phyloP scores from a whole-genome alignment of 2,888 invertebrate genomes.

The Deilephila elpenor region DNA sequence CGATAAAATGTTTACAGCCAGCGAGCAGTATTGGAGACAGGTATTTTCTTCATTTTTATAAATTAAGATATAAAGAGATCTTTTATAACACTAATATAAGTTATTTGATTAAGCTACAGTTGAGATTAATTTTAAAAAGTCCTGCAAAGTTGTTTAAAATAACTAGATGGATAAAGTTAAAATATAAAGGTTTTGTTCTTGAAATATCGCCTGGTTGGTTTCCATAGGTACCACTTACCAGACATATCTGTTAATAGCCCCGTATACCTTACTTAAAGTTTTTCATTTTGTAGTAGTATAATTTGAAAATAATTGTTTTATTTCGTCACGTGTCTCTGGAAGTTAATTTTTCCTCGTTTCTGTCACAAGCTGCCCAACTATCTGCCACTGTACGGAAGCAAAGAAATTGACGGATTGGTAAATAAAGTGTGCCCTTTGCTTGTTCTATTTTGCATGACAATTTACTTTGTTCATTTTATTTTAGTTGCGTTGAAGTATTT shows the following conservation, averaged over 20 bases:
- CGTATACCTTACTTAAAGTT: background rate
- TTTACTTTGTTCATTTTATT: conserved; percentile 22
- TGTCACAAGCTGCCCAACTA: conserved; percentile 89
- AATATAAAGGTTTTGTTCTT: no score
- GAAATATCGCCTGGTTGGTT: no score
- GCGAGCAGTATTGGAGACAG: conserved; percentile 93
- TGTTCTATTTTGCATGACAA: conserved; percentile 27
- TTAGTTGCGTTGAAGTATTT: background rate
- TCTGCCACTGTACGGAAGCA: conserved; percentile 89
- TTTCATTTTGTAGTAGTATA: background rate
- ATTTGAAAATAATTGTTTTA: background rate
- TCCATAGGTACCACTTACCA: no score
- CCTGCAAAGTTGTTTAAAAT: no score
- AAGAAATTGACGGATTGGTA: conserved; percentile 91
- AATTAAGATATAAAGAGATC: no score
- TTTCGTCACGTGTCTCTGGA: background rate
- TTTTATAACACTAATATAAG: no score
- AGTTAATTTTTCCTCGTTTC: conserved; percentile 35
- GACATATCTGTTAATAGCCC: no score
- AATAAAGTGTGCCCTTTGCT: conserved; percentile 45
- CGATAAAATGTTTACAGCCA: conserved; percentile 91
- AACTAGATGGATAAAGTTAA: no score
- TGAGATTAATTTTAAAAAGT: no score
- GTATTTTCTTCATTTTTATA: conserved; percentile 72
- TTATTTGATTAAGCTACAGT: no score